Conservation (phyloP, 2,113 vertebrate genomes). For the Chrysochloris asiatica region DNA sequence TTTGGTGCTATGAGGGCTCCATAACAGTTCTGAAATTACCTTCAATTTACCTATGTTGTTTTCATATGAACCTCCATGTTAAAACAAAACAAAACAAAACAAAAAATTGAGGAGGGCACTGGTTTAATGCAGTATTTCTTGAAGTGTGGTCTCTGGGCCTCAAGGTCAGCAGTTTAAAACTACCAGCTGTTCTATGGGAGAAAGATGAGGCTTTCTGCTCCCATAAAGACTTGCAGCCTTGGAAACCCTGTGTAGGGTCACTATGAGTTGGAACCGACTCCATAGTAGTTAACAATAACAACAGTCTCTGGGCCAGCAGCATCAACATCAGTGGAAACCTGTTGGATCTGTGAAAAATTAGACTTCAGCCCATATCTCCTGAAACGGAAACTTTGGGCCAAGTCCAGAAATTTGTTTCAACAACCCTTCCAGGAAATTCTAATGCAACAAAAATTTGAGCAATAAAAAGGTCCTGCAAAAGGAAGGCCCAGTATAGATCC, state of each 20-base stretch:
- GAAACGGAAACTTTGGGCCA: not conserved
- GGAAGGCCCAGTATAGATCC: not conserved
- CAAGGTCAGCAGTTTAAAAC: no score
- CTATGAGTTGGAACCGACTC: no score
- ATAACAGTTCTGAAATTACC: no score
- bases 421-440: not conserved
- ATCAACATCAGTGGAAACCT: not conserved
- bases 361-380: not conserved
- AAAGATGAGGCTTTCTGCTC: no score
- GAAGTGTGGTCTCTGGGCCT: not conserved
- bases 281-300: no score
- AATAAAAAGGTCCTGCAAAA: not conserved
- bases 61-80: not conserved
- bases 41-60: not conserved
- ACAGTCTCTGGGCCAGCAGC: no score
- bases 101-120: not conserved
- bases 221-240: no score
- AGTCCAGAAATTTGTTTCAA: not conserved
- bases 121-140: not conserved
- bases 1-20: no score
- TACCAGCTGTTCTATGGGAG: no score
- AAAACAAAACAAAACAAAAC: no score
- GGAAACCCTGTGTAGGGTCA: no score
- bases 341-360: not conserved
- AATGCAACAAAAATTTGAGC: not conserved